These are phyloP conservation scores for Leptopilina drosophilae DNA, from an alignment of 2,888 invertebrate species.

Conservation along the genomic window DNA sequence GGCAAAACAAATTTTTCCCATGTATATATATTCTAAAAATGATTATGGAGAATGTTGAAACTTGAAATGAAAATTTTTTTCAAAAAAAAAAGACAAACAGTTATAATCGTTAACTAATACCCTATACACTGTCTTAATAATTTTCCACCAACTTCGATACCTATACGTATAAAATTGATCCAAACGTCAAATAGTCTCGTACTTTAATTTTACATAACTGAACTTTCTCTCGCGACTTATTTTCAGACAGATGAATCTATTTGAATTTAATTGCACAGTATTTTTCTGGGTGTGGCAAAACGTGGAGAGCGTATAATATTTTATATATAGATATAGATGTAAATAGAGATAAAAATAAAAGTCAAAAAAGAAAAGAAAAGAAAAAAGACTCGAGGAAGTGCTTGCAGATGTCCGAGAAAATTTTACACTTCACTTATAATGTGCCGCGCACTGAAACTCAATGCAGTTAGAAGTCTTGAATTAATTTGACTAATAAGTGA, in stretches of 20 bases:
- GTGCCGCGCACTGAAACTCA: neutral
- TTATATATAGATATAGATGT: neutral
- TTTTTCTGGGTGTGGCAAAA: conserved; percentile 31
- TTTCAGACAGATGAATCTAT: conserved; percentile 38
- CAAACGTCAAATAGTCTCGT: conserved; percentile 30
- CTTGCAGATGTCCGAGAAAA: conserved; percentile 30
- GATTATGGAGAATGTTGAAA: too few relatives aligned
- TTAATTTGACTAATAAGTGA: conserved; percentile 27
- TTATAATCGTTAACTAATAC: neutral
- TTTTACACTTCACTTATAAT: conserved; percentile 20
- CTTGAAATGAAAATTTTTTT: too few relatives aligned
- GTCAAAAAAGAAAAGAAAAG: neutral
- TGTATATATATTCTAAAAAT: too few relatives aligned
- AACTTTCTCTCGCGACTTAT: conserved; percentile 33
- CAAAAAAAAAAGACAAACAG: too few relatives aligned
- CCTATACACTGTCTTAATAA: neutral
- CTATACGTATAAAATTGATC: neutral
- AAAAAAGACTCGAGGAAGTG: conserved; percentile 19
- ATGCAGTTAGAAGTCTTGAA: conserved; percentile 5
- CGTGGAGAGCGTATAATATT: conserved; percentile 1
- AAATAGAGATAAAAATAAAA: neutral
- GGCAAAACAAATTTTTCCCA: too few relatives aligned
- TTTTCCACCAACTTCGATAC: neutral
- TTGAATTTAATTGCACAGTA: conserved; percentile 33
- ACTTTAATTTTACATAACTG: conserved; percentile 10